Base-by-base conservation (phyloP, 2,888 invertebrate genomes). In the Ormyrus pomaceus region DNA sequence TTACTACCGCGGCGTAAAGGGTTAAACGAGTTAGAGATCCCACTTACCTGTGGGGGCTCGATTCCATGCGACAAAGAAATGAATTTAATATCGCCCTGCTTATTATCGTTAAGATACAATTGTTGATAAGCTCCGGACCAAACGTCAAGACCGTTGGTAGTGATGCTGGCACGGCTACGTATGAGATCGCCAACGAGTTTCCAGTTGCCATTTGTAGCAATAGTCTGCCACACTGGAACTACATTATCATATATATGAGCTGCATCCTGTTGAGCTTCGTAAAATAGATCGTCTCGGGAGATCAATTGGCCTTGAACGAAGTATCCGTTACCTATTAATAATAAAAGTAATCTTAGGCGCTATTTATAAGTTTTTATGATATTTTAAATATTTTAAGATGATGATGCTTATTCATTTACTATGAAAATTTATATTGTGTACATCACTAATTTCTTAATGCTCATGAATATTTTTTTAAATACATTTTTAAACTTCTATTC, bases 121-220 rank as follows among this genome's bases (percentile, higher is more conserved):
- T 72, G 53, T 13, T 93, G 78, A 93, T 94, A 88, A 93, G 93
- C 5, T 91, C 77, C 77, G 0, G 77, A 65, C 65, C 66, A 71
- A 3, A 77, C 13, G 2, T 71, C 50, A 10, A 71, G 19, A 8
- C 59, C 51, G 2, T 19, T 9, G 6, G 55, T 34, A 7, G 10
- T 56, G 4, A 13, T 9, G 13, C n/a, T 50, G 0, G 71, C 70
- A 8, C 56, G n/a, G 2, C 13, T 64, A 1, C 77, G 64, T 1
- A 65, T 7, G 0, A 66, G 2, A 6, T 53, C 56, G 3, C n/a
- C 92, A 58, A 93, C 95, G 93, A 95, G 8, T 8, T 56, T n/a
- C 65, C 71, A 77, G 46, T 77, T 77, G 10, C 65, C 65, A 6
- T 58, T 34, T 0, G 19, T 10, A 11, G 13, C 70, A 1, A 77